These are phyloP conservation scores for Malthinus seriepunctatus DNA, from an alignment of 2,888 invertebrate species.

Conservation along the genomic window DNA sequence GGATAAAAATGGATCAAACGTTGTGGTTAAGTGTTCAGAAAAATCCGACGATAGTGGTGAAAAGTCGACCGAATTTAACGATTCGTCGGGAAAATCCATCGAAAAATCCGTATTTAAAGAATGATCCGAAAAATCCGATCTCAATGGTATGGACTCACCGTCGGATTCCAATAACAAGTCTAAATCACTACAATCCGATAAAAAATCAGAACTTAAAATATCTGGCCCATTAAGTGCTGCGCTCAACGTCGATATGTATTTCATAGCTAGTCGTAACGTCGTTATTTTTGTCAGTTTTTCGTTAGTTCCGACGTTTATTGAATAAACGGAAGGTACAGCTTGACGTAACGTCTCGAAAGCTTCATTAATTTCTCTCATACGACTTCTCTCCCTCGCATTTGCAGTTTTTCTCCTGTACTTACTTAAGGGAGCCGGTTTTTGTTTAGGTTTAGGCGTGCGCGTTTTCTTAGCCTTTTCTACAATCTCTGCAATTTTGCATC, in stretches of 20 bases:
- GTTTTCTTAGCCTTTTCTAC: constrained; percentile 24
- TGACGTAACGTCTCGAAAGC: constrained; percentile 66
- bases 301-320: constrained; percentile 49
- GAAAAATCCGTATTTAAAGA: constrained; percentile 51
- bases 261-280: constrained; percentile 67
- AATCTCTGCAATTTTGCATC: constrained; percentile 34
- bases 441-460: constrained; percentile 43
- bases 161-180: constrained; percentile 43
- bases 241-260: constrained; percentile 62
- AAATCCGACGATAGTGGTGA: constrained; percentile 49
- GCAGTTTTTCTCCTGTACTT: constrained; percentile 72
- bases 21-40: constrained; percentile 45
- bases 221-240: constrained; percentile 46
- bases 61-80: constrained; percentile 50
- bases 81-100: constrained; percentile 50
- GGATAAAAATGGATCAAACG: constrained; percentile 48
- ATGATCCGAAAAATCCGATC: constrained; percentile 51
- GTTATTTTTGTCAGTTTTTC: constrained; percentile 70
- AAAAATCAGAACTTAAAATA: constrained; percentile 34
- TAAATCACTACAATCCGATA: constrained; percentile 48
- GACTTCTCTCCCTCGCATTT: constrained; percentile 66
- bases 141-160: constrained; percentile 50
- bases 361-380: constrained; percentile 71
- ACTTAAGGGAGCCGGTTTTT: constrained; percentile 61
- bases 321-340: constrained; percentile 58